These are phyloP conservation scores for Metridium senile DNA, from an alignment of 92 coral and sea anemone species.

Conservation along the genomic window DNA sequence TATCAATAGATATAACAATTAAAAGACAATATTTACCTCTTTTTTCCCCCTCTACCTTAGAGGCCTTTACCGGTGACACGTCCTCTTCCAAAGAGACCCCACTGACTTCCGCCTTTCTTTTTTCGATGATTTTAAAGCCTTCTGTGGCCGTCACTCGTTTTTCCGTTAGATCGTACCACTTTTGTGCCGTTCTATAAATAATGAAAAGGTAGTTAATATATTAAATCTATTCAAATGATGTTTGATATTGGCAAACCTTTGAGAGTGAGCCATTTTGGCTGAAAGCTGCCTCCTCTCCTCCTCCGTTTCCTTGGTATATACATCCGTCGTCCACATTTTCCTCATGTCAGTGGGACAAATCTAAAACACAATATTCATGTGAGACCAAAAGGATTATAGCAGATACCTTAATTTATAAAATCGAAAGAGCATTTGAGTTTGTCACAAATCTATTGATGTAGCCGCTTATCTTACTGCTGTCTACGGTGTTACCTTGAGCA, in stretches of 20 bases:
- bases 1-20: too few relatives aligned
- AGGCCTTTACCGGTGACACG: background rate
- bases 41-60: background rate
- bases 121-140: background rate
- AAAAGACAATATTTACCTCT: background rate
- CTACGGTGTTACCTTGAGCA: background rate
- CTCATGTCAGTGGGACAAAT: too few relatives aligned
- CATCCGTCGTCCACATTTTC: background rate
- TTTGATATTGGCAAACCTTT: too few relatives aligned
- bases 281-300: constrained; percentile 7
- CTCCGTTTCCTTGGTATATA: background rate
- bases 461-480: background rate
- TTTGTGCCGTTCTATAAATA: too few relatives aligned
- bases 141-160: background rate
- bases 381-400: too few relatives aligned
- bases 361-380: too few relatives aligned
- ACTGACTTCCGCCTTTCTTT: background rate
- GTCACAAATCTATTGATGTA: background rate
- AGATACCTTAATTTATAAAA: too few relatives aligned
- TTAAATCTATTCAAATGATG: background rate
- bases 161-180: constrained; percentile 6
- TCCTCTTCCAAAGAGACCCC: background rate
- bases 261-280: constrained; percentile 15
- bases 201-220: background rate
- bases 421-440: background rate